Percentiles rank a stretch among this genome's conserved stretches.
phyloP scores from a whole-genome alignment of 2,888 invertebrate genomes.

The Isoperla grammatica region DNA sequence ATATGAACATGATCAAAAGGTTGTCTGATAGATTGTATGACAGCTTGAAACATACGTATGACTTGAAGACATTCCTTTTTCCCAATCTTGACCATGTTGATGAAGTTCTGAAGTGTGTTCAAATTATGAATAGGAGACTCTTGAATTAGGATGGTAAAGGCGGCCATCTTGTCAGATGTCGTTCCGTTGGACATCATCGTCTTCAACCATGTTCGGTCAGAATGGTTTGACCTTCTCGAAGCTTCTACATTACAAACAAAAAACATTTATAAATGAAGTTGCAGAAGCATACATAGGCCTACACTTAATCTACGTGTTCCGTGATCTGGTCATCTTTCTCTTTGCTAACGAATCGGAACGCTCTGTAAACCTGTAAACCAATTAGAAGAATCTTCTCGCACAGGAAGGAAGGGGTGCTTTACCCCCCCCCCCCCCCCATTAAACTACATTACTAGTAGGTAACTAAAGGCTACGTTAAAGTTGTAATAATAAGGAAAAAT shows the following conservation, averaged over 20 bases:
- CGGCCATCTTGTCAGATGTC: constrained; percentile 78
- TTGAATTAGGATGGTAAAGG: constrained; percentile 72
- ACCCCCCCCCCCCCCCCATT: background rate
- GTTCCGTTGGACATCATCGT: constrained; percentile 77
- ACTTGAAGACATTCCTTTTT: constrained; percentile 64
- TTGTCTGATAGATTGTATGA: no score
- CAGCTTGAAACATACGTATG: constrained; percentile 48
- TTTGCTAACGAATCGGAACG: constrained; percentile 74
- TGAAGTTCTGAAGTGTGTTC: constrained; percentile 59
- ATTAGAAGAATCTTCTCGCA: constrained; percentile 64
- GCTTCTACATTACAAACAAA: constrained; percentile 50
- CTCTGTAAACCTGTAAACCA: constrained; percentile 65
- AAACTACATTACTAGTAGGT: no score
- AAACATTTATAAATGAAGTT: constrained; percentile 25
- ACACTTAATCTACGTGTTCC: constrained; percentile 54
- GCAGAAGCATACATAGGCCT: background rate
- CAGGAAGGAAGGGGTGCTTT: background rate
- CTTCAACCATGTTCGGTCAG: constrained; percentile 70
- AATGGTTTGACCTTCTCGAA: constrained; percentile 51
- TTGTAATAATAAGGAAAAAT: no score
- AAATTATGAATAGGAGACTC: constrained; percentile 78
- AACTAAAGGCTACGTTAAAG: no score
- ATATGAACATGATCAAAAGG: no score
- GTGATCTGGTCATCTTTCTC: constrained; percentile 49
- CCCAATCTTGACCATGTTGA: constrained; percentile 70